Evolutionary conservation across 1,140 invertebrate genomes (phyloP).

Genomic region (Phocides pigmalion): DNA sequence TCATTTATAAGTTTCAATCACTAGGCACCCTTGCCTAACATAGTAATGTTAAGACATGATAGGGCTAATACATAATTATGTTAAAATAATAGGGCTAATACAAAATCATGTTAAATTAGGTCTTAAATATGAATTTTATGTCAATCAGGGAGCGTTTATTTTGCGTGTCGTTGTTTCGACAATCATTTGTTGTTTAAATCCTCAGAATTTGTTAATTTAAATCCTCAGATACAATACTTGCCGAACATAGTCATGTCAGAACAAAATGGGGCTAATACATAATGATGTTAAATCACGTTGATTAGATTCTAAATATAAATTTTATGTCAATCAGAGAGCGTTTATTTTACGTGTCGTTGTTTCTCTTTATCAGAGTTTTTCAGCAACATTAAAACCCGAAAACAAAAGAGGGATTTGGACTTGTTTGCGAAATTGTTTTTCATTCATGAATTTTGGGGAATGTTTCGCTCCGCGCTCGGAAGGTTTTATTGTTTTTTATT

Average conservation of each 20-base stretch:
- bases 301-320: slow-evolving; percentile 7
- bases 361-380: slow-evolving; percentile 48
- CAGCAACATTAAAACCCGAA: slow-evolving; percentile 42
- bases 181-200: too few relatives aligned
- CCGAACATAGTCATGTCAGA: too few relatives aligned
- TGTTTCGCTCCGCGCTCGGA: slow-evolving; percentile 11
- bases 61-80: too few relatives aligned
- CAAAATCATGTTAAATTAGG: not conserved
- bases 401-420: slow-evolving; percentile 48
- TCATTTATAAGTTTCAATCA: too few relatives aligned
- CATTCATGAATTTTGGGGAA: not conserved
- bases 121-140: slow-evolving; percentile 18
- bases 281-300: not conserved
- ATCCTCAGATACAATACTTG: too few relatives aligned
- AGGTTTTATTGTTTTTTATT: slow-evolving; percentile 26
- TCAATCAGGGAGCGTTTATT: slow-evolving; percentile 26
- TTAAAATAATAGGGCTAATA: too few relatives aligned
- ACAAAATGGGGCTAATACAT: too few relatives aligned
- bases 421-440: slow-evolving; percentile 36
- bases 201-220: too few relatives aligned
- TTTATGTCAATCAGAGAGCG: slow-evolving; percentile 26
- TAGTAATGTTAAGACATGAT: too few relatives aligned
- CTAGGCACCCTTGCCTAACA: too few relatives aligned
- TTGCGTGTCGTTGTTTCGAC: slow-evolving; percentile 10
- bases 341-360: slow-evolving; percentile 13